Percentiles rank a stretch among this genome's conserved stretches.
Conservation (phyloP, 2,113 vertebrate species). For the Leiothrix lutea region DNA sequence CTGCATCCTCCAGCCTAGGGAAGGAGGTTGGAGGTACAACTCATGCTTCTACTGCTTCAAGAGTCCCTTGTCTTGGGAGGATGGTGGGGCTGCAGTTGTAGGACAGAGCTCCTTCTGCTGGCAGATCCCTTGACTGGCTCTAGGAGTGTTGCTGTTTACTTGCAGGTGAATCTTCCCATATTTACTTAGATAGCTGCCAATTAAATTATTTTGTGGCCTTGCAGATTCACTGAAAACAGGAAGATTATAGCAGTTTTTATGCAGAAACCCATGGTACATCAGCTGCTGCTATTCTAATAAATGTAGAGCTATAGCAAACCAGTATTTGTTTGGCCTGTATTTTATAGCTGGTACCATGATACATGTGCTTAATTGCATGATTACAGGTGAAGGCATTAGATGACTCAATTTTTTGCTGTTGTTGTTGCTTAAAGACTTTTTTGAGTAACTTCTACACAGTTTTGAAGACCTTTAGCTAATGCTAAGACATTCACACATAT, state of each 20-base stretch:
- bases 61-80: neutral
- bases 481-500: neutral
- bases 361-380: neutral
- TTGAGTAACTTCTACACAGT: neutral
- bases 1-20: neutral
- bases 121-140: neutral
- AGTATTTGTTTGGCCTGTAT: neutral
- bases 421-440: constrained; percentile 8
- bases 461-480: neutral
- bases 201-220: neutral
- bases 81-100: neutral
- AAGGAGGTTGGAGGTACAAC: neutral
- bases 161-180: neutral
- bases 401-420: neutral
- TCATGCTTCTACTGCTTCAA: neutral
- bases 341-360: neutral
- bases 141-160: neutral
- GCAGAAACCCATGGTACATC: neutral
- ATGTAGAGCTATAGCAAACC: neutral
- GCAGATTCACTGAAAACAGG: neutral
- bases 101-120: neutral
- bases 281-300: neutral
- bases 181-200: neutral
- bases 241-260: neutral
- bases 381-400: neutral